These are phyloP conservation scores for Camelus dromedarius DNA, from an alignment of 2,113 vertebrate genomes.

Conservation along the genomic window DNA sequence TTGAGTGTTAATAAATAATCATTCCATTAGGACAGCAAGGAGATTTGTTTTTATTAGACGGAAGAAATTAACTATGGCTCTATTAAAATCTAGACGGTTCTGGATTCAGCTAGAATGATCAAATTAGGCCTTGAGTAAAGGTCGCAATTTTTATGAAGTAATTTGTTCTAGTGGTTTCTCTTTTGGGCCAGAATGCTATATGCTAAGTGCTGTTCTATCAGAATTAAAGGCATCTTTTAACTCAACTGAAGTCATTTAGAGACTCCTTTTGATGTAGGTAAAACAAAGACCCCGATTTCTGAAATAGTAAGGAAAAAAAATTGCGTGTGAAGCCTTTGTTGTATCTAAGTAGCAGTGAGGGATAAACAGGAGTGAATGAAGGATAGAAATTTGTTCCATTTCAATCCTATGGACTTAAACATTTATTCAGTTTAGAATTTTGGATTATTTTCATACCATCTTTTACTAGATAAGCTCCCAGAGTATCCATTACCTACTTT, in stretches of 20 bases:
- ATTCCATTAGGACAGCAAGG: background rate
- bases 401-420: background rate
- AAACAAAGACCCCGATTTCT: background rate
- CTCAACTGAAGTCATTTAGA: constrained; percentile 4
- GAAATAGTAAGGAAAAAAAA: background rate
- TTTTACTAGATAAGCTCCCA: background rate
- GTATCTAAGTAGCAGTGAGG: background rate
- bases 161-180: background rate
- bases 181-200: background rate
- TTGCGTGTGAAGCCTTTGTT: background rate
- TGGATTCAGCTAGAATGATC: background rate
- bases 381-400: background rate
- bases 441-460: background rate
- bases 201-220: background rate
- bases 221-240: constrained; percentile 28
- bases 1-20: background rate
- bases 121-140: constrained; percentile 23
- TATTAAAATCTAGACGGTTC: constrained; percentile 9
- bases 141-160: background rate
- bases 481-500: background rate
- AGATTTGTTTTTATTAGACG: background rate
- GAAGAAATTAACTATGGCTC: background rate
- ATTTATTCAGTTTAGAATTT: constrained; percentile 3
- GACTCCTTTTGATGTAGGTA: background rate
- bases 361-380: constrained; percentile 14